Evolutionary conservation across 2,888 invertebrate genomes (phyloP).

Genomic region (Kuschelorhynchus macadamiae): DNA sequence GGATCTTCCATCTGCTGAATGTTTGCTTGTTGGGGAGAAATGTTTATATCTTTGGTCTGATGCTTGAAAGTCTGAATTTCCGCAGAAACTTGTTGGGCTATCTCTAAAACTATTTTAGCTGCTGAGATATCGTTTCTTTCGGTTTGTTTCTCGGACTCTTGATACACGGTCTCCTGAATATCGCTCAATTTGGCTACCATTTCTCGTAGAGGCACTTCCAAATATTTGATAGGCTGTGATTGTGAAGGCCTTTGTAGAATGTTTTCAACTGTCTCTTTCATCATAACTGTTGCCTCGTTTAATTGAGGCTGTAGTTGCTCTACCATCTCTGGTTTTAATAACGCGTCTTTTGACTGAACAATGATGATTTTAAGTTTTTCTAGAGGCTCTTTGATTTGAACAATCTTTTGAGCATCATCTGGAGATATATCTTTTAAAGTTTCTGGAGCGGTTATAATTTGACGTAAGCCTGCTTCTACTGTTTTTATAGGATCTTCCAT

Average conservation of each 20-base stretch:
- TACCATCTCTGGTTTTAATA: slow-evolving; percentile 30
- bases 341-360: slow-evolving; percentile 17
- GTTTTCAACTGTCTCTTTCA: slow-evolving; percentile 21
- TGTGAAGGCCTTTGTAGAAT: slow-evolving; percentile 6
- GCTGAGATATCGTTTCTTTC: slow-evolving; percentile 21
- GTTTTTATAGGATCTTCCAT: slow-evolving; percentile 35
- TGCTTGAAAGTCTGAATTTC: slow-evolving; percentile 43
- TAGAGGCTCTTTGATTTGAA: slow-evolving; percentile 48
- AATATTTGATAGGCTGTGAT: slow-evolving; percentile 23
- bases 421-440: slow-evolving; percentile 7
- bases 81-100: slow-evolving; percentile 26
- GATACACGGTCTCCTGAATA: background rate
- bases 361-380: slow-evolving; percentile 51
- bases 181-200: slow-evolving; percentile 3
- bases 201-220: slow-evolving; percentile 17
- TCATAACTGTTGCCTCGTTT: slow-evolving; percentile 22
- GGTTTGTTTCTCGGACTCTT: background rate
- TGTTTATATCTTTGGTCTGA: slow-evolving; percentile 9
- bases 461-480: slow-evolving; percentile 29
- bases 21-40: slow-evolving; percentile 52
- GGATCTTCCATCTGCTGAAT: slow-evolving; percentile 47
- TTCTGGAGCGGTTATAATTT: slow-evolving; percentile 14
- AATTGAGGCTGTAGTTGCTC: slow-evolving; percentile 49
- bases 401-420: slow-evolving; percentile 16
- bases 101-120: slow-evolving; percentile 23